phyloP scores from a whole-genome alignment of 2,113 vertebrate species.

The Gambusia affinis region DNA sequence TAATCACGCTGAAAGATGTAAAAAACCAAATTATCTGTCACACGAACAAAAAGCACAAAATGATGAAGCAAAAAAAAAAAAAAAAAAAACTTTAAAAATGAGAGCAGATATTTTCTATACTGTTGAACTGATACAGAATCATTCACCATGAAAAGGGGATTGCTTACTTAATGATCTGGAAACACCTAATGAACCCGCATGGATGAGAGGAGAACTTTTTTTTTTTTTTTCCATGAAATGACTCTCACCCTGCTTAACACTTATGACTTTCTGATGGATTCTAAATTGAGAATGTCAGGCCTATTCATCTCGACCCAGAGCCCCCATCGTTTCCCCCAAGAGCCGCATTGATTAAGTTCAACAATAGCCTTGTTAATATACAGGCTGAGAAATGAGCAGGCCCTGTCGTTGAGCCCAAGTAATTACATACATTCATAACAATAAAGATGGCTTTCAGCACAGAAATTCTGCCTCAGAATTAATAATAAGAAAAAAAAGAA shows the following conservation, averaged over 20 bases:
- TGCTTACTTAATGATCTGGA: slow-evolving; percentile 29
- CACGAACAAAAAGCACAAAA: not conserved
- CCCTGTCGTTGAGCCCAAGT: slow-evolving; percentile 35
- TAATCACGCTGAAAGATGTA: slow-evolving; percentile 11
- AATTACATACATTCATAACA: slow-evolving; percentile 41
- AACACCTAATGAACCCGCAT: slow-evolving; percentile 43
- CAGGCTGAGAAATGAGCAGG: slow-evolving; percentile 46
- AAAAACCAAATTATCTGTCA: not conserved
- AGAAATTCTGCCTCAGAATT: slow-evolving; percentile 35
- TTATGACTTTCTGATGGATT: slow-evolving; percentile 53
- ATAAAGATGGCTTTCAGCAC: slow-evolving; percentile 25
- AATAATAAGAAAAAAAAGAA: not conserved
- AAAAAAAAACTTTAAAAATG: not conserved
- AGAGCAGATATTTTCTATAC: not conserved
- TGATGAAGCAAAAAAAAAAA: not conserved
- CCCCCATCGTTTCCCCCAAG: slow-evolving; percentile 45
- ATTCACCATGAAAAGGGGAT: not conserved
- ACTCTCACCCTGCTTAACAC: slow-evolving; percentile 53
- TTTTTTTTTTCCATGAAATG: slow-evolving; percentile 29
- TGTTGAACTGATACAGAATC: not conserved
- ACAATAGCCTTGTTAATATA: slow-evolving; percentile 60
- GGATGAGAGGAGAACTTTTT: slow-evolving; percentile 31
- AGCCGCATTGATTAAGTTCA: slow-evolving; percentile 62
- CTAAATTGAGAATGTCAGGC: slow-evolving; percentile 61
- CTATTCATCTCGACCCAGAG: slow-evolving; percentile 58